Evolutionary conservation across 2,797 vertebrate genomes (phyloP).

Genomic region (Toxotes lorentzi): DNA sequence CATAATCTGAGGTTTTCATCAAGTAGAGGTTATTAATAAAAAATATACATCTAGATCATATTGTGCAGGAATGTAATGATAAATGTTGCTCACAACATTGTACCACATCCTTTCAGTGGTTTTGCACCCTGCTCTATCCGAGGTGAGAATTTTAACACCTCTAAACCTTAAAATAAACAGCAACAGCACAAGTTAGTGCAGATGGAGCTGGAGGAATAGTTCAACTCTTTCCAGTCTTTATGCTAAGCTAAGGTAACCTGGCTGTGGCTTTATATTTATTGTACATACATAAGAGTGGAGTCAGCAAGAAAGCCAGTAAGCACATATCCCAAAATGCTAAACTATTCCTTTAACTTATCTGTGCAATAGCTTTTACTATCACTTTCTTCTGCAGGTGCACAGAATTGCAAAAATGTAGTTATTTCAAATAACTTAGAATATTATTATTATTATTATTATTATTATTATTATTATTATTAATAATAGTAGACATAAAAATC

Average conservation of each 20-base stretch:
- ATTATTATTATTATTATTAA: slow-evolving; percentile 28
- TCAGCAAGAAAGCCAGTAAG: neutral
- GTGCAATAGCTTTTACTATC: slow-evolving; percentile 37
- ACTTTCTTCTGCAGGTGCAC: slow-evolving; percentile 54
- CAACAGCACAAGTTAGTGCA: slow-evolving; percentile 51
- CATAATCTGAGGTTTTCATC: slow-evolving; percentile 65
- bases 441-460: no score
- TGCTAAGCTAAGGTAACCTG: slow-evolving; percentile 13
- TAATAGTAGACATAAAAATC: slow-evolving; percentile 32
- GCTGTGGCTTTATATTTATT: neutral
- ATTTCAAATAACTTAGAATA: slow-evolving; percentile 56
- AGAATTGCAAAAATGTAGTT: slow-evolving; percentile 41
- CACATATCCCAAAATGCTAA: neutral
- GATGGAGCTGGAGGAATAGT: slow-evolving; percentile 40
- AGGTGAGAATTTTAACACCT: slow-evolving; percentile 44
- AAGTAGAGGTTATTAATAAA: slow-evolving; percentile 64
- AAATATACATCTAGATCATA: slow-evolving; percentile 74
- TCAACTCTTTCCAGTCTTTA: neutral
- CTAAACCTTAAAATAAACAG: slow-evolving; percentile 44
- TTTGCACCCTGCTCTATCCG: slow-evolving; percentile 52
- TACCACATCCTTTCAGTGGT: slow-evolving; percentile 54
- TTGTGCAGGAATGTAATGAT: slow-evolving; percentile 56
- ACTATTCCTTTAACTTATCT: slow-evolving; percentile 39
- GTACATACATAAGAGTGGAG: slow-evolving; percentile 10
- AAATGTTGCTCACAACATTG: slow-evolving; percentile 61